These are phyloP conservation scores for Hypercompe scribonia DNA, from an alignment of 2,888 invertebrate genomes.

Conservation along the genomic window DNA sequence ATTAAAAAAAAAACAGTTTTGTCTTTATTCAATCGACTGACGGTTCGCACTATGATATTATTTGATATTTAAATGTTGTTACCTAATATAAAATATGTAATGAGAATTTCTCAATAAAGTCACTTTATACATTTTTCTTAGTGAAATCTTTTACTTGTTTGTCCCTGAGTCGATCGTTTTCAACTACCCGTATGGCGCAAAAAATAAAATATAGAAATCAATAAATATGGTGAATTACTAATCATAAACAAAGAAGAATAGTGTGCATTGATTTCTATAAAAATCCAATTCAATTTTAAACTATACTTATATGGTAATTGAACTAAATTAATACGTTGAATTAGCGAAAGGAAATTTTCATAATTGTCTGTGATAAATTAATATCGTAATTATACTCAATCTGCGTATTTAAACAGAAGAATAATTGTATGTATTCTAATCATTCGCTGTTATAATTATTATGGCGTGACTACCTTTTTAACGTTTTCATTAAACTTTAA, in stretches of 20 bases:
- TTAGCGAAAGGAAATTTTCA: neutral
- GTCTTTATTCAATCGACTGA: conserved; percentile 26
- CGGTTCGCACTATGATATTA: conserved; percentile 23
- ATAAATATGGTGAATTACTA: too few relatives aligned
- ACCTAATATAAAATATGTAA: conserved; percentile 58
- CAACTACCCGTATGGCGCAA: neutral
- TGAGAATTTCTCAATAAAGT: conserved; percentile 76
- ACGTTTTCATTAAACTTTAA: neutral
- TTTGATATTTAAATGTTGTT: conserved; percentile 49
- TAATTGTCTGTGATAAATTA: too few relatives aligned
- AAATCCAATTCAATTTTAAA: too few relatives aligned
- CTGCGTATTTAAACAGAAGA: conserved; percentile 23
- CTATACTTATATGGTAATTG: too few relatives aligned
- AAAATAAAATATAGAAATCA: neutral
- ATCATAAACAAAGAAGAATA: too few relatives aligned
- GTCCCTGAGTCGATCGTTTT: neutral
- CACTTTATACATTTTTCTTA: conserved; percentile 84
- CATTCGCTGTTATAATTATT: conserved; percentile 17
- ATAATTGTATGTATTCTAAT: conserved; percentile 23
- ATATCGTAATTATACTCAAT: neutral
- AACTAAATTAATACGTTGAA: neutral
- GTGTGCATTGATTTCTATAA: too few relatives aligned
- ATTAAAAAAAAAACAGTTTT: neutral
- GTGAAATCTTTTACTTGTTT: conserved; percentile 60
- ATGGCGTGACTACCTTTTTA: conserved; percentile 32